phyloP scores from a whole-genome alignment of 1,140 invertebrate species.

The Drosophila nigromelanica region DNA sequence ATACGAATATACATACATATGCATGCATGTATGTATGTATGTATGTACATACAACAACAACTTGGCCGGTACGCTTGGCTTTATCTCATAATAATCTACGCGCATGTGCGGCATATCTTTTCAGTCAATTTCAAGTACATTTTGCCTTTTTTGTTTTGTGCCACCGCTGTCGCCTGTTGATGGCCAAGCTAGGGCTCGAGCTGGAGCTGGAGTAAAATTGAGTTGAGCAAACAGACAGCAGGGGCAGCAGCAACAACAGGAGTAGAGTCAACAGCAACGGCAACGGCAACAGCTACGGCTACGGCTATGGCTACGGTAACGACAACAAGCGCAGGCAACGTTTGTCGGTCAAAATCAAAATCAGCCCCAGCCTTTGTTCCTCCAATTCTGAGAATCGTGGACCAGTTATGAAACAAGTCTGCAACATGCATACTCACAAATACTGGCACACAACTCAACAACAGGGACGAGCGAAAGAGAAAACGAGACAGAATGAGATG shows the following conservation, averaged over 20 bases:
- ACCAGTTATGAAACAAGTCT: constrained; percentile 83
- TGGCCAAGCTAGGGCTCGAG: constrained; percentile 12
- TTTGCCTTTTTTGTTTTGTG: constrained; percentile 57
- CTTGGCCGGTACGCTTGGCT: constrained; percentile 41
- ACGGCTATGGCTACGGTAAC: constrained; percentile 12
- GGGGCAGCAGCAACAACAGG: constrained; percentile 25
- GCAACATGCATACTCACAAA: constrained; percentile 68
- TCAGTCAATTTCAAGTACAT: constrained; percentile 79
- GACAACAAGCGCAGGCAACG: constrained; percentile 64
- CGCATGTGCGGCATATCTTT: constrained; percentile 79
- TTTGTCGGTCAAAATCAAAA: constrained; percentile 84
- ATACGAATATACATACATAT: too few species aligned
- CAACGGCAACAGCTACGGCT: constrained; percentile 19
- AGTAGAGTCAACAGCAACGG: constrained; percentile 51
- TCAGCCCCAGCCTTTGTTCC: constrained; percentile 79
- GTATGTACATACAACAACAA: constrained; percentile 14
- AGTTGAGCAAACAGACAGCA: constrained; percentile 57
- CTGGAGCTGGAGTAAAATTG: constrained; percentile 36
- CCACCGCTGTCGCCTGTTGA: constrained; percentile 35
- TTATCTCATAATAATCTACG: constrained; percentile 79
- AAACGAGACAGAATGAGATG: constrained; percentile 13
- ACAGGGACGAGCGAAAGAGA: not conserved
- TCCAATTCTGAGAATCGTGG: constrained; percentile 79
- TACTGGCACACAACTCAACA: constrained; percentile 5
- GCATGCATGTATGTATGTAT: not conserved